Evolutionary conservation across 2,797 vertebrate genomes (phyloP).

Genomic region (Neosilurus mollespiculum): DNA sequence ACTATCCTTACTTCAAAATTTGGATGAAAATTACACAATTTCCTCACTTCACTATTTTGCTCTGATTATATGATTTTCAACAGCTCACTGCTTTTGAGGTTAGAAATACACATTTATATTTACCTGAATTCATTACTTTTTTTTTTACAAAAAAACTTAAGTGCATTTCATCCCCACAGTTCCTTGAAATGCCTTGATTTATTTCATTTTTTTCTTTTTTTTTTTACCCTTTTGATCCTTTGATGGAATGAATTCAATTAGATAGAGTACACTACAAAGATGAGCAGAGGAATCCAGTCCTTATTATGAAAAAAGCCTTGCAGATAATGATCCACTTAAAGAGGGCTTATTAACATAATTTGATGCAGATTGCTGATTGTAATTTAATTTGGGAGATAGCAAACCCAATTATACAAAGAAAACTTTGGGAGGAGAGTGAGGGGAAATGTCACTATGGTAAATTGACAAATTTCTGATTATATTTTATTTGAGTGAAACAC

Average conservation of each 20-base stretch:
- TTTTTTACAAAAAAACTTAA: constrained; percentile 1
- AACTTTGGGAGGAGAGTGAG: constrained; percentile 49
- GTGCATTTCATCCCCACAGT: constrained; percentile 30
- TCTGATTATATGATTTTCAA: background rate
- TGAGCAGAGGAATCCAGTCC: constrained; percentile 69
- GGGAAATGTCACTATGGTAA: constrained; percentile 47
- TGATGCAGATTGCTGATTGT: constrained; percentile 71
- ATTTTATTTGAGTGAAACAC: constrained; percentile 36
- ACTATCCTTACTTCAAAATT: background rate
- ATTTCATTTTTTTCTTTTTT: constrained; percentile 42
- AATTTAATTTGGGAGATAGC: constrained; percentile 64
- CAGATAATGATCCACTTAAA: constrained; percentile 76
- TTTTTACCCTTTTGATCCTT: constrained; percentile 59
- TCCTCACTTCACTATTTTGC: background rate
- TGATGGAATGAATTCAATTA: constrained; percentile 76
- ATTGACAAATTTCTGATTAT: constrained; percentile 64
- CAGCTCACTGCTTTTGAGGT: background rate
- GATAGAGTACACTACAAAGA: constrained; percentile 63
- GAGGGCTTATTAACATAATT: constrained; percentile 73
- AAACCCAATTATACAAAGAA: constrained; percentile 58
- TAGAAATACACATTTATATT: constrained; percentile 21
- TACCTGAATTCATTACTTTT: constrained; percentile 41
- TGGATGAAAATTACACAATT: background rate
- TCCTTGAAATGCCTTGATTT: constrained; percentile 58
- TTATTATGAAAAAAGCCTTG: constrained; percentile 71